These are phyloP conservation scores for Puntigrus tetrazona DNA, from an alignment of 2,113 vertebrate species.

Conservation along the genomic window DNA sequence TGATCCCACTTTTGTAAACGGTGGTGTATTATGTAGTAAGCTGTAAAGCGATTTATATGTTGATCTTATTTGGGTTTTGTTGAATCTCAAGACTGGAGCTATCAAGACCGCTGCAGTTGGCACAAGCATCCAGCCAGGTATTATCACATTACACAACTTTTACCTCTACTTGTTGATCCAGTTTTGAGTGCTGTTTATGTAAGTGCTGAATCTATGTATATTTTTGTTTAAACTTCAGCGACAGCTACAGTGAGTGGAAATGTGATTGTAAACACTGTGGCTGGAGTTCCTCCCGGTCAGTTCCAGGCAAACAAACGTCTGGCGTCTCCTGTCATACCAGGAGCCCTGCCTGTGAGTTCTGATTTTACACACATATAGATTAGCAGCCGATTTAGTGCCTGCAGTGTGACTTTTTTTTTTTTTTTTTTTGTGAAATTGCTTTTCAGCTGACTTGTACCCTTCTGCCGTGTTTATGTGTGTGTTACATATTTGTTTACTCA, in stretches of 20 bases:
- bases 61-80: conserved; percentile 43
- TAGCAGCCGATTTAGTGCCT: not conserved
- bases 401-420: too few species aligned
- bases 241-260: conserved; percentile 92
- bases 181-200: conserved; percentile 35
- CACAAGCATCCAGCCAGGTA: conserved; percentile 91
- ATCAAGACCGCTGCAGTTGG: conserved; percentile 89
- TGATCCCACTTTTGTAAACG: not conserved
- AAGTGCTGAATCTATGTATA: conserved; percentile 37
- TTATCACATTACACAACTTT: not conserved
- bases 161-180: conserved; percentile 13
- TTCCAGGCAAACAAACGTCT: conserved; percentile 96
- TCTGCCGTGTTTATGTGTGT: not conserved
- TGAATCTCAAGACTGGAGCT: conserved; percentile 82
- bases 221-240: conserved; percentile 39
- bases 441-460: not conserved
- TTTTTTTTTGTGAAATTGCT: too few species aligned
- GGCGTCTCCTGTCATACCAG: conserved; percentile 85
- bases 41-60: not conserved
- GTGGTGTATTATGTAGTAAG: not conserved
- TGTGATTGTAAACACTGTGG: conserved; percentile 90
- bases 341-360: conserved; percentile 84
- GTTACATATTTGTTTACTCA: not conserved
- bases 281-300: conserved; percentile 85
- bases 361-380: not conserved